These are phyloP conservation scores for Pseudachorutes palmiensis DNA, from an alignment of 1,140 invertebrate genomes.

Conservation along the genomic window DNA sequence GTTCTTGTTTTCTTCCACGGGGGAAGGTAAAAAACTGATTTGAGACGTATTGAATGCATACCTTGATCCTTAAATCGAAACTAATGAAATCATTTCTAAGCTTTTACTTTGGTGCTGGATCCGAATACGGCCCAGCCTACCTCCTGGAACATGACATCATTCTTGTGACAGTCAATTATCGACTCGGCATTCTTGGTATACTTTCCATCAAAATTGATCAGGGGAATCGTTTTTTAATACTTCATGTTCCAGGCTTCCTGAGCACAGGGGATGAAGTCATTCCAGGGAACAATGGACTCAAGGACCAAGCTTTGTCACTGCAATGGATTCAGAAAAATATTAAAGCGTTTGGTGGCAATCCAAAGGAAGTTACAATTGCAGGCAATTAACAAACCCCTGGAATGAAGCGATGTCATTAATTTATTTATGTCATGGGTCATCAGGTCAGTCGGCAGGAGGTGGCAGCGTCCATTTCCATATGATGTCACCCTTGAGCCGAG, in stretches of 20 bases:
- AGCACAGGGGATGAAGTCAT: constrained; percentile 17
- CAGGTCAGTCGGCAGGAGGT: constrained; percentile 6
- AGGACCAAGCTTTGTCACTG: constrained; percentile 24
- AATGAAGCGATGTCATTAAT: background rate
- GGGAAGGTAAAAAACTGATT: background rate
- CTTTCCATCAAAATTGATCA: background rate
- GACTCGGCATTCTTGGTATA: constrained; percentile 49
- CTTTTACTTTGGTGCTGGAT: constrained; percentile 14
- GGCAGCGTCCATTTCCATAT: constrained; percentile 10
- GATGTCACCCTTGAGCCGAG: constrained; percentile 2
- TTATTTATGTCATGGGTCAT: background rate
- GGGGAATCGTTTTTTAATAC: background rate
- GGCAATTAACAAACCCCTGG: background rate
- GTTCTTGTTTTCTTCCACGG: background rate
- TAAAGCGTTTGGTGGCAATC: background rate
- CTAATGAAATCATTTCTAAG: constrained; percentile 25
- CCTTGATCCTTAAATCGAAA: background rate
- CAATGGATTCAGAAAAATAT: constrained; percentile 20
- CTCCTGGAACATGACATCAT: constrained; percentile 55
- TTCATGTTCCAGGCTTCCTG: constrained; percentile 17
- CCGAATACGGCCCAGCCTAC: constrained; percentile 47
- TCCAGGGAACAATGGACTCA: constrained; percentile 24
- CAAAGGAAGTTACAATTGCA: background rate
- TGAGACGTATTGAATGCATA: background rate
- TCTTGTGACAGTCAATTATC: constrained; percentile 57